A percentile compares a stretch with the other conserved stretches of the same genome.
These are phyloP conservation scores for Thalassoma bifasciatum DNA, from an alignment of 2,113 vertebrate species.

Conservation along the genomic window DNA sequence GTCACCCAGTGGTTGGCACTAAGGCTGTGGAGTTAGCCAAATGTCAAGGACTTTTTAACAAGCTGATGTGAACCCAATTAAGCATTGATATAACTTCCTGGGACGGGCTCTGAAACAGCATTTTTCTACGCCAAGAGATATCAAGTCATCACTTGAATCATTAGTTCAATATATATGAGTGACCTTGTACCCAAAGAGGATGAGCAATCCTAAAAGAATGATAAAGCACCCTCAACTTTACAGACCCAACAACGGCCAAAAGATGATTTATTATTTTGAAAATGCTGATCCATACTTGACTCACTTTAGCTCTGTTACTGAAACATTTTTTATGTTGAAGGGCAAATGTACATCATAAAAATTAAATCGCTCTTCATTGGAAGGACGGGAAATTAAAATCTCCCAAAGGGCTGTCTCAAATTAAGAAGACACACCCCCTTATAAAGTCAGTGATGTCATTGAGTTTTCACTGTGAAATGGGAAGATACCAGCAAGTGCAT, in stretches of 20 bases:
- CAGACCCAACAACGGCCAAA: not conserved
- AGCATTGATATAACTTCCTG: conserved; percentile 42
- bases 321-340: not conserved
- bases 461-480: not conserved
- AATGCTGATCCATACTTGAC: not conserved
- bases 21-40: conserved; percentile 30
- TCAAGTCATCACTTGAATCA: conserved; percentile 47
- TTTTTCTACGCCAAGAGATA: conserved; percentile 44
- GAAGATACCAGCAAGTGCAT: not conserved
- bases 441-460: not conserved
- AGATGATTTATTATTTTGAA: not conserved
- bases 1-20: conserved; percentile 32
- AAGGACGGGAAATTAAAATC: not conserved
- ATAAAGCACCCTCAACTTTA: conserved; percentile 13
- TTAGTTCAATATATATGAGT: conserved; percentile 15
- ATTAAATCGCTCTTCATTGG: not conserved
- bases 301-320: not conserved
- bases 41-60: conserved; percentile 65
- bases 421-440: not conserved
- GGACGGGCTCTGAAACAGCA: conserved; percentile 26
- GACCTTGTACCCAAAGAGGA: conserved; percentile 37
- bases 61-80: conserved; percentile 58
- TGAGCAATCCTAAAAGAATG: conserved; percentile 7
- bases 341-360: not conserved
- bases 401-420: not conserved